Evolutionary conservation across 2,888 invertebrate genomes (phyloP).

Genomic region (Synanthedon vespiformis): DNA sequence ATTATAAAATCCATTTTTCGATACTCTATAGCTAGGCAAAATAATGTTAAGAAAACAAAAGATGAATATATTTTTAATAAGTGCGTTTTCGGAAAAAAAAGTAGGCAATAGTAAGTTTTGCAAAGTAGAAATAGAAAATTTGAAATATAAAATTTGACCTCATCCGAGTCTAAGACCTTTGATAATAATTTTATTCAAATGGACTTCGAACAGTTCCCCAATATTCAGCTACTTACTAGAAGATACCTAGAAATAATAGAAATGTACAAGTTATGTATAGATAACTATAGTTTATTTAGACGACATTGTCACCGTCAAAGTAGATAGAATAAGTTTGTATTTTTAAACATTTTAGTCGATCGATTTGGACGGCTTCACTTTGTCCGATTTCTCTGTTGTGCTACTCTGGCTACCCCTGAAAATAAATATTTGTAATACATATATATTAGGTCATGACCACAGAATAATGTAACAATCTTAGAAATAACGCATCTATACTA

Average conservation of each 20-base stretch:
- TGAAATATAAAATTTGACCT: no score
- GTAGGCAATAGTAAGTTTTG: no score
- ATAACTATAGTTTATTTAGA: slow-evolving; percentile 10
- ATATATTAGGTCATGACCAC: no score
- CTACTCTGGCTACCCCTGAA: slow-evolving; percentile 57
- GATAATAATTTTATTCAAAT: slow-evolving; percentile 17
- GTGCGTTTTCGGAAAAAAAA: no score
- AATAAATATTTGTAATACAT: slow-evolving; percentile 2
- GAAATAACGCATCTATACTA: no score
- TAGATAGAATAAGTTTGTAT: neutral
- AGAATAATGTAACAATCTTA: neutral
- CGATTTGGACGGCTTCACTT: slow-evolving; percentile 64
- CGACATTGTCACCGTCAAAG: neutral
- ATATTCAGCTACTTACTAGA: slow-evolving; percentile 27
- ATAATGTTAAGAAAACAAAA: neutral
- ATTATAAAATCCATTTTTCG: slow-evolving; percentile 6
- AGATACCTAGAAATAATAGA: slow-evolving; percentile 35
- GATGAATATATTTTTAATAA: no score
- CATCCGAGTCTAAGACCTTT: neutral
- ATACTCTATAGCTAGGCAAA: slow-evolving; percentile 2
- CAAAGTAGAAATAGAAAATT: no score
- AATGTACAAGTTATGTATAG: slow-evolving; percentile 25
- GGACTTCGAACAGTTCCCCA: slow-evolving; percentile 19
- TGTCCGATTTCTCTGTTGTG: slow-evolving; percentile 45
- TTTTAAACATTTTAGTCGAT: slow-evolving; percentile 32